Evolutionary conservation across 2,113 vertebrate genomes (phyloP).

Genomic region (Peromyscus leucopus): DNA sequence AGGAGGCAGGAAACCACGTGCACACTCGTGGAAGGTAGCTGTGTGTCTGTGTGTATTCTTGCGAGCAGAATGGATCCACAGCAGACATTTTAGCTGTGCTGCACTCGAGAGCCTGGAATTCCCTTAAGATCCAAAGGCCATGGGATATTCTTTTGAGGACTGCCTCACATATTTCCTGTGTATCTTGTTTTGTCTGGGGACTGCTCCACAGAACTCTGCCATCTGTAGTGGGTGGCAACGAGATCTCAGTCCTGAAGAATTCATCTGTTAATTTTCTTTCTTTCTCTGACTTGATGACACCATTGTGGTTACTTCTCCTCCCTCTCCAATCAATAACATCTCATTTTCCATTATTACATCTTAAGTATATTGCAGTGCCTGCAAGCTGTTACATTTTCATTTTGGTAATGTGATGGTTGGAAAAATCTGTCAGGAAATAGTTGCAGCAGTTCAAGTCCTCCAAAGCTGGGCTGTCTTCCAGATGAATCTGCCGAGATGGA

Average conservation of each 20-base stretch:
- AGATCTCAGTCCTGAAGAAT: conserved; percentile 72
- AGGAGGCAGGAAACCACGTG: background rate
- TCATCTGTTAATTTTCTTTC: conserved; percentile 81
- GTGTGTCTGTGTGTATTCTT: conserved; percentile 1
- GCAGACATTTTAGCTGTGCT: background rate
- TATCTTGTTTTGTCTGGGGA: conserved; percentile 74
- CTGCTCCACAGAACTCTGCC: conserved; percentile 58
- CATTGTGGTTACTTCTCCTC: conserved; percentile 79
- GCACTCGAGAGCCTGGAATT: conserved; percentile 24
- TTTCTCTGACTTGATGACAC: conserved; percentile 82
- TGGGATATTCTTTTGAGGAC: conserved; percentile 30
- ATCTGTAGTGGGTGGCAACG: conserved; percentile 76
- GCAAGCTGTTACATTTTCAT: conserved; percentile 80
- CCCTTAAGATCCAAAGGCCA: conserved; percentile 50
- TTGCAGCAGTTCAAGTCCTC: conserved; percentile 16
- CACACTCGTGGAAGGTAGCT: background rate
- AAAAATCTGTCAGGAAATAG: conserved; percentile 58
- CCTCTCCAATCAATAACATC: conserved; percentile 81
- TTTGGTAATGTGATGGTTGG: conserved; percentile 65
- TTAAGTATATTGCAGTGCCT: conserved; percentile 73
- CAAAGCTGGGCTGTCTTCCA: conserved; percentile 6
- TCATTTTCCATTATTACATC: conserved; percentile 82
- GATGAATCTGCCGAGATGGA: background rate
- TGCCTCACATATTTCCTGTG: conserved; percentile 42
- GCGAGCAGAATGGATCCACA: background rate